Conservation (phyloP, 2,888 invertebrate genomes). For the Limenitis camilla region DNA sequence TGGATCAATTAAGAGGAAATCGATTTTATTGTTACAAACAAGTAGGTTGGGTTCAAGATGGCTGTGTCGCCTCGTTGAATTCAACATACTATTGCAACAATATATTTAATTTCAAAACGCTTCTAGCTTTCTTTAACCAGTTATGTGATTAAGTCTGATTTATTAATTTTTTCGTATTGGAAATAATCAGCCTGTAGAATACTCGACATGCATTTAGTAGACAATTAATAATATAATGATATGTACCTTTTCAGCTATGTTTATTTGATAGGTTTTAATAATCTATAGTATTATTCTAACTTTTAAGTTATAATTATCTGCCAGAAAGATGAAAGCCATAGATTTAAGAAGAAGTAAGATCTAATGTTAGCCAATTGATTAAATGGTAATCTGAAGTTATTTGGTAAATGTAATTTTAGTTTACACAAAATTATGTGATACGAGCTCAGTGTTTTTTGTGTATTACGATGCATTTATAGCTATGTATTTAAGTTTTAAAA, state of each 20-base stretch:
- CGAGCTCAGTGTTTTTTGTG: constrained; percentile 51
- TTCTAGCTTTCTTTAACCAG: constrained; percentile 41
- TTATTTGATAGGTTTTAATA: constrained; percentile 19
- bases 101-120: constrained; percentile 41
- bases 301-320: constrained; percentile 33
- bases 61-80: constrained; percentile 58
- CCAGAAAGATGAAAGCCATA: constrained; percentile 49
- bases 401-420: constrained; percentile 15
- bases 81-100: constrained; percentile 44
- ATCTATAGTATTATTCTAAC: constrained; percentile 21
- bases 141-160: constrained; percentile 30
- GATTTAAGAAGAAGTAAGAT: constrained; percentile 28
- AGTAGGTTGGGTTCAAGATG: constrained; percentile 66
- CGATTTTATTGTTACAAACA: constrained; percentile 34
- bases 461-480: constrained; percentile 65
- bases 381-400: constrained; percentile 13
- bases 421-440: constrained; percentile 70
- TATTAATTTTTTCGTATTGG: constrained; percentile 41
- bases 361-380: constrained; percentile 11
- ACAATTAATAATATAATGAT: constrained; percentile 14
- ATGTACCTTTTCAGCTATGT: constrained; percentile 17
- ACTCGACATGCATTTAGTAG: constrained; percentile 23
- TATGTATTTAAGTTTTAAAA: constrained; percentile 33
- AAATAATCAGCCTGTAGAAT: constrained; percentile 31
- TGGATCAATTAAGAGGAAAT: constrained; percentile 71